Conservation (phyloP, 2,888 invertebrate genomes). For the Eupithecia subfuscata region DNA sequence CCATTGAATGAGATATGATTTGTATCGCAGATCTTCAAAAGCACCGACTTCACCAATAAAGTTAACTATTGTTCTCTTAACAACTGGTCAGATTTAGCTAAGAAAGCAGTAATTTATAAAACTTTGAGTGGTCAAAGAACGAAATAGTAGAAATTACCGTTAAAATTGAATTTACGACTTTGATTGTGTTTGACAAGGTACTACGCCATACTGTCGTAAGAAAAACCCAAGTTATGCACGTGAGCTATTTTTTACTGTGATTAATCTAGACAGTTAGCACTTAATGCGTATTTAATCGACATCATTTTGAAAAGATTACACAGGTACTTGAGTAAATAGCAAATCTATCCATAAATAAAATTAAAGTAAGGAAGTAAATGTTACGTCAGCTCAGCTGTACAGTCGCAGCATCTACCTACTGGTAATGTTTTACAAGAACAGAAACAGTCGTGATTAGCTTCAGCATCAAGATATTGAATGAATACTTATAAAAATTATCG, state of each 20-base stretch:
- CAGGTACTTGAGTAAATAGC: slow-evolving; percentile 20
- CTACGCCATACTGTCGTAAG: neutral
- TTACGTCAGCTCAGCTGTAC: slow-evolving; percentile 61
- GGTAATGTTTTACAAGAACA: slow-evolving; percentile 63
- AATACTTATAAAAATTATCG: slow-evolving; percentile 75
- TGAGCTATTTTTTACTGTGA: slow-evolving; percentile 25
- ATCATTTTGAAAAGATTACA: slow-evolving; percentile 20
- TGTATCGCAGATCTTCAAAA: slow-evolving; percentile 6
- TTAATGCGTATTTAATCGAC: slow-evolving; percentile 35
- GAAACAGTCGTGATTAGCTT: slow-evolving; percentile 74
- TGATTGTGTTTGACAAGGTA: slow-evolving; percentile 1
- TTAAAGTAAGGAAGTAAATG: slow-evolving; percentile 61
- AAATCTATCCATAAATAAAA: slow-evolving; percentile 47
- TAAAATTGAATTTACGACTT: neutral
- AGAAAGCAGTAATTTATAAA: neutral
- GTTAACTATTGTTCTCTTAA: neutral
- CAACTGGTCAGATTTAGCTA: neutral
- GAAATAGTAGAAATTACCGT: neutral
- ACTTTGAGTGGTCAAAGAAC: neutral
- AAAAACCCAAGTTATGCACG: slow-evolving; percentile 11
- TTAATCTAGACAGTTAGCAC: slow-evolving; percentile 19
- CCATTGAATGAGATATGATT: neutral
- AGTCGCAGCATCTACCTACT: slow-evolving; percentile 52
- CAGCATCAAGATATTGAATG: slow-evolving; percentile 69
- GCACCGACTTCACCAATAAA: neutral